Percentiles rank a stretch among this genome's conserved stretches.
Evolutionary conservation across 2,113 vertebrate genomes (phyloP).

Genomic region (Steatornis caripensis): DNA sequence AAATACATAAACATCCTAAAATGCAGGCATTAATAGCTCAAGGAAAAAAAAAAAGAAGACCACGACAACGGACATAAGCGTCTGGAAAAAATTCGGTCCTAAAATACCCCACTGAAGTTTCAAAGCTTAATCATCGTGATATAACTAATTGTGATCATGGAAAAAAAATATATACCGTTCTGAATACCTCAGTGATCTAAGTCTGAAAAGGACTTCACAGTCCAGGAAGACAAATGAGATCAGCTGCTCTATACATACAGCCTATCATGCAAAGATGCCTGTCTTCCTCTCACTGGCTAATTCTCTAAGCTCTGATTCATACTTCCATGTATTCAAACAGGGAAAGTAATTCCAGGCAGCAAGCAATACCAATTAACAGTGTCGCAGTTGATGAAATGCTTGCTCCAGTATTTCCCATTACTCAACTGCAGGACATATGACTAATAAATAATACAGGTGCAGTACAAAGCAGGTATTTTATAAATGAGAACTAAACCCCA

Average conservation of each 20-base stretch:
- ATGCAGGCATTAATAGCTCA: not conserved
- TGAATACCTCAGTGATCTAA: conserved; percentile 2
- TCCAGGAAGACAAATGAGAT: conserved; percentile 43
- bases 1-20: not conserved
- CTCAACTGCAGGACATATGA: conserved; percentile 40
- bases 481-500: not conserved
- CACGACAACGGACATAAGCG: not conserved
- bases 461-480: conserved; percentile 8
- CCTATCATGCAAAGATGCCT: not conserved
- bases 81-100: not conserved
- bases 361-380: not conserved
- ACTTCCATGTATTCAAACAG: conserved; percentile 70
- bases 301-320: conserved; percentile 58
- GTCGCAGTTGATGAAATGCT: not conserved
- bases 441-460: conserved; percentile 32
- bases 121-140: not conserved
- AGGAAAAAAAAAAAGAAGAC: not conserved
- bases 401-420: conserved; percentile 37
- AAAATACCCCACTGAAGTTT: not conserved
- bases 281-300: not conserved
- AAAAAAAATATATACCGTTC: not conserved
- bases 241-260: not conserved
- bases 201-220: not conserved
- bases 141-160: not conserved
- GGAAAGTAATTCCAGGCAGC: conserved; percentile 28